Conservation (phyloP, 1,140 invertebrate species). For the Megathymus violae region DNA sequence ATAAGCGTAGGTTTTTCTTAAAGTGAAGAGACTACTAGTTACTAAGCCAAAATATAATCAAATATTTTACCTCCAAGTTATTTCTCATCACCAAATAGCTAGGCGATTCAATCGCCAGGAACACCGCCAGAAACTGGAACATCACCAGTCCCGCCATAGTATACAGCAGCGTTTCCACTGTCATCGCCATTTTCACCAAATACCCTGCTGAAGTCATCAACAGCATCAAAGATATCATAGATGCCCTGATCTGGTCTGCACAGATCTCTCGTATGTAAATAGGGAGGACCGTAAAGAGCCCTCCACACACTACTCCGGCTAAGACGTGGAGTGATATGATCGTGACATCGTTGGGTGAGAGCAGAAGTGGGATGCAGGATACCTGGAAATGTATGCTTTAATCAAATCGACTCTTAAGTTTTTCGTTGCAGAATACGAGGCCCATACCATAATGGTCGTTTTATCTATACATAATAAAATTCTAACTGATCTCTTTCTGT, state of each 20-base stretch:
- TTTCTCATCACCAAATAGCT: constrained; percentile 58
- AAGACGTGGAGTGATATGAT: constrained; percentile 51
- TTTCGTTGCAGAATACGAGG: too few species aligned
- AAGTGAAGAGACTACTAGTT: too few species aligned
- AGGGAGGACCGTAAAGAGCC: constrained; percentile 59
- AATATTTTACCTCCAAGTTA: constrained; percentile 58
- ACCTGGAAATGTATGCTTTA: too few species aligned
- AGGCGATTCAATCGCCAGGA: constrained; percentile 60
- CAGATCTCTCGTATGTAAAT: constrained; percentile 62
- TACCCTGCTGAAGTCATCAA: constrained; percentile 59
- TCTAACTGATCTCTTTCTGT: too few species aligned
- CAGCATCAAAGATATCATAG: constrained; percentile 44
- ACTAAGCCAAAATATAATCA: not conserved
- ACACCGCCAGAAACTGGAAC: constrained; percentile 55
- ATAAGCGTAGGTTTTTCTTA: too few species aligned
- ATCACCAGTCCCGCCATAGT: constrained; percentile 54
- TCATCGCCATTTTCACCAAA: constrained; percentile 50
- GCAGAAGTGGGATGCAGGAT: constrained; percentile 50
- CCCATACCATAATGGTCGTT: too few species aligned
- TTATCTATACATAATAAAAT: too few species aligned
- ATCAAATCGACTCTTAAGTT: too few species aligned
- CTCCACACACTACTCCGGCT: constrained; percentile 56
- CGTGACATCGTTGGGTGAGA: constrained; percentile 47
- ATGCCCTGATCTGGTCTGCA: constrained; percentile 35
- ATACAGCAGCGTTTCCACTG: constrained; percentile 52